Evolutionary conservation across 2,797 vertebrate genomes (phyloP), one percentile per base, ranked within the genome.

Genomic region (Propithecus deckenii): DNA sequence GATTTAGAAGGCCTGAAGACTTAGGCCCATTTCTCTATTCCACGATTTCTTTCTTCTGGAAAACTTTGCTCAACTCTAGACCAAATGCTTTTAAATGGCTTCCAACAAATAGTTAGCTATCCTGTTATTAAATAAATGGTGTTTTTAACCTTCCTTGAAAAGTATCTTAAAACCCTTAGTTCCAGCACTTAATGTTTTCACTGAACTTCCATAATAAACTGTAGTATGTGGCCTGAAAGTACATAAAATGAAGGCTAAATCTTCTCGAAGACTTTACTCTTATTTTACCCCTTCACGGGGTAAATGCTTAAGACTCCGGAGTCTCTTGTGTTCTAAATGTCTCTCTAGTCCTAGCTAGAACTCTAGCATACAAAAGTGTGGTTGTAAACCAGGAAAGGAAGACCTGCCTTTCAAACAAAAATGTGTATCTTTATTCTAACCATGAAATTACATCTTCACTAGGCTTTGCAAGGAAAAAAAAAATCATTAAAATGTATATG

Each of bases 371-470:
- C 63, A 55, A 63, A 91, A 67, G 4, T 79, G 23, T 79, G 14
- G 8, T 74, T 11, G 57, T 65, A 93, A 80, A 32, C 43, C 14
- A 75, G 30, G 50, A 83, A 93, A 86, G 6, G 71, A 78, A 67
- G 10, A 79, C 32, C 7, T 30, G 18, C 23, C 8, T 76, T 61
- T 83, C 74, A 89, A 76, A 63, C 35, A 6, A 76, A 94, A 89
- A 67, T 48, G 20, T 72, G 12, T 22, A 46, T 46, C 30, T 93
- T 89, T 86, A 95, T 38, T 94, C 18, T 83, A 94, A 74, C 35
- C 23, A 52, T 67, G 50, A 93, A 93, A 93, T 91, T 65, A 83
- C 67, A 52, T 84, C 87, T 74, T 76, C 78, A 89, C 50, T 6
- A 20, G 23, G 4, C 52, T 80, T 81, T 79, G 14, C 32, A 76